These are phyloP conservation scores for Columba janthina DNA, from an alignment of 2,113 vertebrate genomes.

Conservation along the genomic window DNA sequence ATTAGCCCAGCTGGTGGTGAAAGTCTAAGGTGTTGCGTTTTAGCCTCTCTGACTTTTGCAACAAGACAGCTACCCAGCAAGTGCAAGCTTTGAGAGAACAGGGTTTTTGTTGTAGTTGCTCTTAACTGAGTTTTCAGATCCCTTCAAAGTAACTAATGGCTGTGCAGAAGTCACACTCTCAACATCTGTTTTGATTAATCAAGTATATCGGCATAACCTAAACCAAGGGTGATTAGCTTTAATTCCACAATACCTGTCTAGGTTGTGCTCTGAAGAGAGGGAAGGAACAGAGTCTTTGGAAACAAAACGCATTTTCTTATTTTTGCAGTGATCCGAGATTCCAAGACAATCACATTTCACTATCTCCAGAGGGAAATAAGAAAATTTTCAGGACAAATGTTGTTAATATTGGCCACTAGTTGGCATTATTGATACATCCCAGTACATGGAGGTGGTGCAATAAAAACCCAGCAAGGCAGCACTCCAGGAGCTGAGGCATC, in stretches of 20 bases:
- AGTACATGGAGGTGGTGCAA: not conserved
- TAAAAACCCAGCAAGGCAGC: not conserved
- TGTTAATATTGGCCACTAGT: conserved; percentile 11
- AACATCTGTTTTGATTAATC: not conserved
- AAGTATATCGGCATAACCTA: not conserved
- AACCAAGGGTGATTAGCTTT: not conserved
- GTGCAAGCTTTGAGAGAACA: not conserved
- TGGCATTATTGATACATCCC: conserved; percentile 39
- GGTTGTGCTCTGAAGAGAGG: not conserved
- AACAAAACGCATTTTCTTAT: not conserved
- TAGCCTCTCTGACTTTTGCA: not conserved
- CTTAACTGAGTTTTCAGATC: not conserved
- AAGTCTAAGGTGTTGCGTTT: not conserved
- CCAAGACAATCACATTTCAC: not conserved
- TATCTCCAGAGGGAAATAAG: not conserved
- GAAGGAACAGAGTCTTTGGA: not conserved
- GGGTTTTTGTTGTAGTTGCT: not conserved
- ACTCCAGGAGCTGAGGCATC: not conserved
- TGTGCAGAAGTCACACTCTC: not conserved
- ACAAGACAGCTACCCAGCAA: not conserved
- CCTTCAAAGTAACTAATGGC: not conserved
- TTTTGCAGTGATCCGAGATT: not conserved
- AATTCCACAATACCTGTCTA: not conserved
- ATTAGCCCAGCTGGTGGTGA: not conserved
- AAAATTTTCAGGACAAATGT: not conserved